Percentiles rank a stretch among this genome's conserved stretches.
Evolutionary conservation across 2,888 invertebrate species (phyloP).

Genomic region (Lasiommata megera): DNA sequence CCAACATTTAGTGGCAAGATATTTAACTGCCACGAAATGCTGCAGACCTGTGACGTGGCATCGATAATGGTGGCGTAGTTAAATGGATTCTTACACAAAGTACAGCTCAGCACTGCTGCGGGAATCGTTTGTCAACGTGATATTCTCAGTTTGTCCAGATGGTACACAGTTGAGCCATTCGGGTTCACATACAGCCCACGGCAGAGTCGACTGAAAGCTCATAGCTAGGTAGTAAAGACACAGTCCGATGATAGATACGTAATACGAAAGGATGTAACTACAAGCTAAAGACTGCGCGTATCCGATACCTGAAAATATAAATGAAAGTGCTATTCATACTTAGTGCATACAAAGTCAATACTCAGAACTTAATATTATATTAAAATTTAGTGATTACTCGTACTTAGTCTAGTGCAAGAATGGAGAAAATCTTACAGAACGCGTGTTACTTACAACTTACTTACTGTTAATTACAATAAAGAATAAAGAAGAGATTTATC

Average conservation of each 20-base stretch:
- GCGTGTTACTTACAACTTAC: no score
- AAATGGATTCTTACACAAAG: constrained; percentile 50
- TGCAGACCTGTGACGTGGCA: no score
- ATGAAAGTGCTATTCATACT: not conserved
- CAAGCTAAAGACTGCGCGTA: constrained; percentile 85
- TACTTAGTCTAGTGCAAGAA: no score
- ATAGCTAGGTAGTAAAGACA: constrained; percentile 87
- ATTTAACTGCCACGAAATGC: no score
- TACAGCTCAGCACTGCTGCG: constrained; percentile 82
- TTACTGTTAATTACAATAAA: no score
- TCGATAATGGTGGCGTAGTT: no score
- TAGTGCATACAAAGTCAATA: no score
- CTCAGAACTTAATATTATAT: no score
- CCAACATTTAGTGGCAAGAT: no score
- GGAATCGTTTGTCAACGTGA: constrained; percentile 37
- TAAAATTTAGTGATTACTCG: no score
- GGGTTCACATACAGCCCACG: constrained; percentile 86
- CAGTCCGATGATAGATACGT: constrained; percentile 87
- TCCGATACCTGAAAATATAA: constrained; percentile 82
- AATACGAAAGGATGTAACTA: constrained; percentile 86
- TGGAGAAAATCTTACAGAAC: no score
- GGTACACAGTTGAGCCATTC: constrained; percentile 79
- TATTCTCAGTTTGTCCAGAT: constrained; percentile 51
- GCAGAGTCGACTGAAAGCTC: constrained; percentile 85
- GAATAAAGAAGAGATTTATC: no score